Evolutionary conservation across 1,140 invertebrate species (phyloP).

Genomic region (Acromyrmex heyeri): DNA sequence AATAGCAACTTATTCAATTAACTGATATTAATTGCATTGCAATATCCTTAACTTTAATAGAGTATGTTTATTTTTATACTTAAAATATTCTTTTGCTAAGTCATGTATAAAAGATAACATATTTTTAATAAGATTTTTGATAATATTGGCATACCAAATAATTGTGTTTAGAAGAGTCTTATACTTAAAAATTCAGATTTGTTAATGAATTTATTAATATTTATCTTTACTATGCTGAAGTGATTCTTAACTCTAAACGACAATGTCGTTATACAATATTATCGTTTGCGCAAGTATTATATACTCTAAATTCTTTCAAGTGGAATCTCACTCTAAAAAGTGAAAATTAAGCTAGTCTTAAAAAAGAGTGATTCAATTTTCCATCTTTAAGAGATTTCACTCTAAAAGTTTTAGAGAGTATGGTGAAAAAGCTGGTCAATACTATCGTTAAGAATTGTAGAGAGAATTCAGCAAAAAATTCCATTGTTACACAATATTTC

Average conservation of each 20-base stretch:
- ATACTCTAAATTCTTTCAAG: no score
- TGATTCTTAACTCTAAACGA: no score
- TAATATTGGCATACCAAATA: background rate
- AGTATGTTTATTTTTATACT: background rate
- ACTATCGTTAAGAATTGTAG: no score
- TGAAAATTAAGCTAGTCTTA: no score
- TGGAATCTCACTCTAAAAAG: no score
- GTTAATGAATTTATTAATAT: background rate
- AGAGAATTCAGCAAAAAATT: background rate
- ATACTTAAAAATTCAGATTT: background rate
- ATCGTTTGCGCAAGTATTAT: no score
- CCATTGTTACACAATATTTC: background rate
- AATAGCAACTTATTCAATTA: background rate
- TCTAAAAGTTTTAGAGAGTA: no score
- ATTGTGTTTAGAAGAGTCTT: background rate
- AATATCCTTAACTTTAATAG: background rate
- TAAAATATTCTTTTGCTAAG: background rate
- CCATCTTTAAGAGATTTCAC: no score
- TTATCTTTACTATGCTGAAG: no score
- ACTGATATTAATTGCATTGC: background rate
- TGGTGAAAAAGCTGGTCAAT: no score
- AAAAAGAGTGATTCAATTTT: no score
- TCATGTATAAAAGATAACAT: background rate
- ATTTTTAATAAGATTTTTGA: background rate
- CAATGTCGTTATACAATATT: no score